Evolutionary conservation across 2,888 invertebrate genomes (phyloP), one percentile per base, ranked within the genome.

Genomic region (Morpho helenor): DNA sequence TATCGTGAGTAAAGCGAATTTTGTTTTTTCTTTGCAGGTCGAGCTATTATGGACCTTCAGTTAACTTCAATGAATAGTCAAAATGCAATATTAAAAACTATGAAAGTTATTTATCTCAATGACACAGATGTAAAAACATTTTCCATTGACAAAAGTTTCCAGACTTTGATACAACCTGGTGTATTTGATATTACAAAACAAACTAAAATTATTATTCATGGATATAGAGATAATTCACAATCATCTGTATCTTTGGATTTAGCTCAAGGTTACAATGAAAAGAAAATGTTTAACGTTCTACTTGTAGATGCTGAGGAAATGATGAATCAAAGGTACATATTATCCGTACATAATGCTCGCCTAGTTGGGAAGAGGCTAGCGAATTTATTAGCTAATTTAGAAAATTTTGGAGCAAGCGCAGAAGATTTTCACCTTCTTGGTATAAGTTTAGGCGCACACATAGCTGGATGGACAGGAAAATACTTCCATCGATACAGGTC

Each of bases 391-490:
- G 86, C 88, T 2, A 82, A 86, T 70, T 80, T 93, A 54, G 84
- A 87, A 70, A 77, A 80, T 54, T 82, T 79, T 61, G 84, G 85
- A 47, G 84, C 91, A 1, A 80, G 84, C 47, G 80, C 91, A 45
- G 83, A 85, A 63, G 86, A 87, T 66, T 81, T 92, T 63, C 93
- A 93, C 76, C 71, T 93, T 16, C 75, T 93, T 47, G 92, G 92
- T 7, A 92, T 93, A 67, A 93, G 92, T 71, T 82, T 93, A 48
- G 93, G 93, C 9, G 92, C 92, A 2, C 93, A 93, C 62, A 87
- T 91, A 2, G 91, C 92, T 1, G 92, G 92, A 47, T 87, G 87
- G 82, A 75, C 89, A 9, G 84, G 91, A 9, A 88, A 87, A 74
- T 89, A 86, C 72, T 88, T 89, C 64, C 77, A 79, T 41, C 77